phyloP scores from a whole-genome alignment of 2,113 vertebrate species.

The Castor canadensis region DNA sequence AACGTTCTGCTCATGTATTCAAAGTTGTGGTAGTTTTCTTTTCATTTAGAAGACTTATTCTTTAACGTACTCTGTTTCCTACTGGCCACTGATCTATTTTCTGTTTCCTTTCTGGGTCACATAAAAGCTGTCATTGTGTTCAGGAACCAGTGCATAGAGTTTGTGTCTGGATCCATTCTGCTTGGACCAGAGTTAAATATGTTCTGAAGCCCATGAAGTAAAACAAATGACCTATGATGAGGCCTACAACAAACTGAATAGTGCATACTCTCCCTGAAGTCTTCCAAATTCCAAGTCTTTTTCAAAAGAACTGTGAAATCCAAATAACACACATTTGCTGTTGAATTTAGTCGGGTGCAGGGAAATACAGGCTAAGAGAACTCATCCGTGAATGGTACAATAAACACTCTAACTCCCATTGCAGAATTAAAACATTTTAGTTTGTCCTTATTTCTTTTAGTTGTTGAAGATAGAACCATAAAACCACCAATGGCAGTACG shows the following conservation, averaged over 20 bases:
- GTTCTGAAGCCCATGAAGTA: background rate
- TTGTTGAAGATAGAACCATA: background rate
- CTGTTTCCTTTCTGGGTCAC: background rate
- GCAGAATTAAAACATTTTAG: background rate
- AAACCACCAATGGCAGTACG: background rate
- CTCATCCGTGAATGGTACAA: background rate
- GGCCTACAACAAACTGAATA: background rate
- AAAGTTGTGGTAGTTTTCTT: background rate
- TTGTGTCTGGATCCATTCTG: background rate
- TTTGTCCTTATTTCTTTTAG: background rate
- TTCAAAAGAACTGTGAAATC: constrained; percentile 40
- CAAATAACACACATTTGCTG: background rate
- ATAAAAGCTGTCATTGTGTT: background rate
- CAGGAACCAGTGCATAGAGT: background rate
- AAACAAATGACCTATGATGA: background rate
- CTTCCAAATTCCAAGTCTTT: background rate
- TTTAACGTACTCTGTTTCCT: background rate
- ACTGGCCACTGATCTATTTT: background rate
- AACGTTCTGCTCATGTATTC: background rate
- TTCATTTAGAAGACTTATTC: background rate
- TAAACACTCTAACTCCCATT: background rate
- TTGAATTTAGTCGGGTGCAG: background rate
- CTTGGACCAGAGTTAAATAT: background rate
- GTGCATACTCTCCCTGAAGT: background rate
- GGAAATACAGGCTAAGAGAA: constrained; percentile 9